Conservation (phyloP, 2,113 vertebrate genomes). For the Ailurus styani region DNA sequence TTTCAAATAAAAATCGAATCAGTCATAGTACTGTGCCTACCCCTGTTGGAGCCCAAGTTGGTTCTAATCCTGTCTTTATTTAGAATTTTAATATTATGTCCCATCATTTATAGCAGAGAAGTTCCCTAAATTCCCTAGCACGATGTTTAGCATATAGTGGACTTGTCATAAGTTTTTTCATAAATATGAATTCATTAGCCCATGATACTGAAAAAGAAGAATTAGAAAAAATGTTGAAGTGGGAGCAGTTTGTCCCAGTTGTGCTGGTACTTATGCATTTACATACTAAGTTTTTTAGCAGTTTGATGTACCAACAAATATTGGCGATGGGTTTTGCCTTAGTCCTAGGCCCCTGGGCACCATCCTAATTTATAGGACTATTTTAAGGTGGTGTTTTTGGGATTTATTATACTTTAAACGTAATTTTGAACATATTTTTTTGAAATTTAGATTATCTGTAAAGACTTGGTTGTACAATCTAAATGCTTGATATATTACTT, state of each 20-base stretch:
- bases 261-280: not conserved
- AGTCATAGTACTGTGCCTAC: not conserved
- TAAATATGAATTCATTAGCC: not conserved
- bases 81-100: constrained; percentile 33
- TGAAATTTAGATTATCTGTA: constrained; percentile 29
- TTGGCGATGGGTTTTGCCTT: not conserved
- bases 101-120: not conserved
- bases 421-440: constrained; percentile 23
- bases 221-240: not conserved
- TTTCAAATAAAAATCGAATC: constrained; percentile 22
- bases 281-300: not conserved
- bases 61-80: not conserved
- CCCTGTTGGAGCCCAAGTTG: not conserved
- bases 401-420: constrained; percentile 31
- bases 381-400: constrained; percentile 10
- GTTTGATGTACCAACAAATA: constrained; percentile 12
- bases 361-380: constrained; percentile 14
- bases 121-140: not conserved
- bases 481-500: not conserved
- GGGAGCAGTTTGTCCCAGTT: not conserved
- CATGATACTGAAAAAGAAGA: not conserved
- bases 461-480: constrained; percentile 8
- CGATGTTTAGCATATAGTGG: not conserved
- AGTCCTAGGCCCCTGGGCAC: not conserved
- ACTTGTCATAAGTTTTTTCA: not conserved